A percentile compares a stretch with the other conserved stretches of the same genome.
phyloP scores from a whole-genome alignment of 2,888 invertebrate genomes.

The Bimastos eiseni region DNA sequence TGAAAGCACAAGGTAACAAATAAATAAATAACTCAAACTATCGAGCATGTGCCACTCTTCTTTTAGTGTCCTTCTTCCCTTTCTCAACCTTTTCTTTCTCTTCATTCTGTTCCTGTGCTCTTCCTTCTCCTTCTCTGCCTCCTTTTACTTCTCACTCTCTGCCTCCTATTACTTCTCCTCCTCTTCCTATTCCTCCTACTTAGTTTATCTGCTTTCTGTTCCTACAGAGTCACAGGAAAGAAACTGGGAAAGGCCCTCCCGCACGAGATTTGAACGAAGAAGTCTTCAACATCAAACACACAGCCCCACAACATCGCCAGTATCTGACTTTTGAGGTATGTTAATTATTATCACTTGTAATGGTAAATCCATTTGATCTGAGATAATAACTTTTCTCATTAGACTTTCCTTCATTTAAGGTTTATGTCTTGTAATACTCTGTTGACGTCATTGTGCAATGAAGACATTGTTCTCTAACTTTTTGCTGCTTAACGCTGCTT shows the following conservation, averaged over 20 bases:
- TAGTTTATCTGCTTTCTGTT: neutral
- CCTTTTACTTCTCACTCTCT: no score
- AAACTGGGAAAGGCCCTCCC: constrained; percentile 19
- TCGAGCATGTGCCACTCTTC: no score
- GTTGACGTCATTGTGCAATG: neutral
- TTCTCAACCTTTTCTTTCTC: neutral
- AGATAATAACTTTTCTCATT: no score
- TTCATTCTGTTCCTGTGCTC: neutral
- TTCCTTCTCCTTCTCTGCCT: no score
- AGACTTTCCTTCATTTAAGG: neutral
- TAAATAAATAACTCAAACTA: no score
- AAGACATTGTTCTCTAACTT: neutral
- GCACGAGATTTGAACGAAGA: constrained; percentile 41
- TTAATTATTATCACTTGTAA: neutral
- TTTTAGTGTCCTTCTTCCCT: no score
- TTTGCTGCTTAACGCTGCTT: neutral
- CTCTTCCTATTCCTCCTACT: neutral
- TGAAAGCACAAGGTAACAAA: no score
- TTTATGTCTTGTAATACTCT: neutral
- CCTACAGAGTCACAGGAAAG: constrained; percentile 26
- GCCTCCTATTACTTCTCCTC: no score
- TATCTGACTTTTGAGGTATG: constrained; percentile 74
- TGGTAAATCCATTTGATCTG: neutral
- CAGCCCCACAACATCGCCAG: constrained; percentile 84
- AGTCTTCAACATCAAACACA: constrained; percentile 71